Evolutionary conservation across 2,888 invertebrate species (phyloP).

Genomic region (Horisme vitalbata): DNA sequence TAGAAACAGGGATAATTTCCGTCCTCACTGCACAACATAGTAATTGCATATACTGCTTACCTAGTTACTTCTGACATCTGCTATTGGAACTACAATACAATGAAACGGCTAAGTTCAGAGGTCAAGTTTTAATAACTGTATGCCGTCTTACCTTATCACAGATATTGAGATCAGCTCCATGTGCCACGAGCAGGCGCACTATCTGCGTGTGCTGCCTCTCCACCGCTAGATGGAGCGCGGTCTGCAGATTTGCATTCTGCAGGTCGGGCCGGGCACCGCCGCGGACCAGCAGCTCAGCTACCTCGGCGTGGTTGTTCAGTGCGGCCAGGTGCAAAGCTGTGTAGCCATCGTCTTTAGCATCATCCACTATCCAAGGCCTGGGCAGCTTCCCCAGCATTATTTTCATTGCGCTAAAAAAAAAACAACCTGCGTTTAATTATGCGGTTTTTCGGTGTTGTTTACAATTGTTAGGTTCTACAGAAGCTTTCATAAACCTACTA

Average conservation of each 20-base stretch:
- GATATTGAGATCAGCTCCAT: slow-evolving; percentile 96
- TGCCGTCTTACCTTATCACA: slow-evolving; percentile 93
- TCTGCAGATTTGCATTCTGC: slow-evolving; percentile 97
- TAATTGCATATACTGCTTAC: too few species aligned
- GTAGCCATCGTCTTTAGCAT: slow-evolving; percentile 99
- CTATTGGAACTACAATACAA: too few species aligned
- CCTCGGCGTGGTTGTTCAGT: slow-evolving; percentile 98
- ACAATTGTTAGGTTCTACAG: too few species aligned
- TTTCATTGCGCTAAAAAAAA: slow-evolving; percentile 92
- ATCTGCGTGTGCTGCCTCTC: slow-evolving; percentile 99
- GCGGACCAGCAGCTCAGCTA: slow-evolving; percentile 94
- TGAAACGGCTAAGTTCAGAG: too few species aligned
- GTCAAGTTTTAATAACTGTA: not conserved
- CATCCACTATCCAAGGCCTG: slow-evolving; percentile 98
- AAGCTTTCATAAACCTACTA: too few species aligned
- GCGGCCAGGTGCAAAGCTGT: slow-evolving; percentile 98
- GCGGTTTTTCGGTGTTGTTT: too few species aligned
- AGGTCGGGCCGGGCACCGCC: slow-evolving; percentile 97
- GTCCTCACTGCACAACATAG: too few species aligned
- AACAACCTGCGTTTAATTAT: too few species aligned
- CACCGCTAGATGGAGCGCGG: slow-evolving; percentile 96
- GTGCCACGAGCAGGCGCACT: slow-evolving; percentile 94
- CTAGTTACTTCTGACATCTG: too few species aligned
- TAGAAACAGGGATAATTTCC: too few species aligned
- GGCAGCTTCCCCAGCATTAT: slow-evolving; percentile 96